Percentiles rank a stretch among this genome's conserved stretches.
Evolutionary conservation across 2,113 vertebrate species (phyloP).

Genomic region (Ramphastos sulfuratus): DNA sequence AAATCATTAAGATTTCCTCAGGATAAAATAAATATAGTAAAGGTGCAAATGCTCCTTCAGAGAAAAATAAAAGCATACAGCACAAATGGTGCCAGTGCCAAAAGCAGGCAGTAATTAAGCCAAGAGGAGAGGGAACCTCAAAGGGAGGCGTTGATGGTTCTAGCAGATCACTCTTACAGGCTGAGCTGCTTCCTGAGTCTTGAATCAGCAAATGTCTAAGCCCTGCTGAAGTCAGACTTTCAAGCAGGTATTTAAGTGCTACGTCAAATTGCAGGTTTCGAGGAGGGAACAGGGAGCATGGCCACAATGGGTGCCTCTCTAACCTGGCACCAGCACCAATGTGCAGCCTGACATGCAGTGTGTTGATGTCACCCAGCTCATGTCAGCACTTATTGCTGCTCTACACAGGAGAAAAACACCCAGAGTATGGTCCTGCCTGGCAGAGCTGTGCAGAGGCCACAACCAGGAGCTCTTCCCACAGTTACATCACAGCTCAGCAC

Average conservation of each 20-base stretch:
- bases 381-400: not conserved
- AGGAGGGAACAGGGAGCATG: not conserved
- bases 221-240: not conserved
- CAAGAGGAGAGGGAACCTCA: not conserved
- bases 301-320: not conserved
- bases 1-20: constrained; percentile 54
- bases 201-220: not conserved
- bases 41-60: not conserved
- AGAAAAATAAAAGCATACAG: not conserved
- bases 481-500: not conserved
- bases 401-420: rapidly evolving
- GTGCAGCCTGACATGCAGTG: rapidly evolving
- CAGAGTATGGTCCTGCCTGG: not conserved
- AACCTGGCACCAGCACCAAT: rapidly evolving
- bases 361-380: rapidly evolving
- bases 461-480: rapidly evolving
- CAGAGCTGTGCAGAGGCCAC: not conserved
- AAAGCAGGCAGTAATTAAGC: not conserved
- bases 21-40: constrained; percentile 21
- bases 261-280: rapidly evolving
- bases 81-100: not conserved
- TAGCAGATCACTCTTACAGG: rapidly evolving
- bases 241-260: not conserved
- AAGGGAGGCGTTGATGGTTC: not conserved
- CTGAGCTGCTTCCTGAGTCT: not conserved